These are phyloP conservation scores for Cylloceria caligata DNA, from an alignment of 2,888 invertebrate species.

Conservation along the genomic window DNA sequence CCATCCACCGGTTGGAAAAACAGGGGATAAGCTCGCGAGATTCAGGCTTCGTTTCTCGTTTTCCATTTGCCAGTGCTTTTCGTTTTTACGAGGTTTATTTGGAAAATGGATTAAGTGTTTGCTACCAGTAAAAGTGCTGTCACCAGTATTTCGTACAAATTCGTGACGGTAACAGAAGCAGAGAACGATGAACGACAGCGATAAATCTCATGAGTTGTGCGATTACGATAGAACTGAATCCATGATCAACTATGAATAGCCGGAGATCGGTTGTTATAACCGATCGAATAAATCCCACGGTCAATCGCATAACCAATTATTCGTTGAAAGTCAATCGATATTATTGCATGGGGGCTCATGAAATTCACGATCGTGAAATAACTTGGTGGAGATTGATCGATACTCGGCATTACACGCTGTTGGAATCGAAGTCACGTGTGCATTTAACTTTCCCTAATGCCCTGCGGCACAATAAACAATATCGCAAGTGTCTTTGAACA, in stretches of 20 bases:
- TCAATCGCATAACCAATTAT: constrained; percentile 49
- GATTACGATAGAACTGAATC: constrained; percentile 38
- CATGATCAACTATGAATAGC: not conserved
- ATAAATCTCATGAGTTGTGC: constrained; percentile 29
- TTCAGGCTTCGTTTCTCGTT: constrained; percentile 41
- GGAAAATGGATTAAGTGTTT: constrained; percentile 56
- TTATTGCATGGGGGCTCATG: constrained; percentile 17
- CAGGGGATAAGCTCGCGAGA: constrained; percentile 55
- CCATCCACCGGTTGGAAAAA: constrained; percentile 52
- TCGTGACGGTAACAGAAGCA: constrained; percentile 1
- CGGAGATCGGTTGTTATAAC: constrained; percentile 5
- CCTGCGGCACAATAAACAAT: constrained; percentile 38
- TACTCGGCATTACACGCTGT: constrained; percentile 24
- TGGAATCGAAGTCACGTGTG: constrained; percentile 48
- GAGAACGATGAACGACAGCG: not conserved
- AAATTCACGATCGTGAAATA: constrained; percentile 58
- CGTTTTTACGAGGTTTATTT: constrained; percentile 57
- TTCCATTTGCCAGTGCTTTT: constrained; percentile 35
- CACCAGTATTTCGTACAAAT: not conserved
- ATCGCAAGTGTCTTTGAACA: constrained; percentile 32
- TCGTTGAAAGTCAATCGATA: constrained; percentile 46
- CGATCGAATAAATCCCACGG: constrained; percentile 48
- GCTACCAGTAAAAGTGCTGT: constrained; percentile 34
- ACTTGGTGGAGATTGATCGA: not conserved
- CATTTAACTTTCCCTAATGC: constrained; percentile 8